Base-by-base conservation (phyloP, 2,797 vertebrate species). In the Anguilla obscura region DNA sequence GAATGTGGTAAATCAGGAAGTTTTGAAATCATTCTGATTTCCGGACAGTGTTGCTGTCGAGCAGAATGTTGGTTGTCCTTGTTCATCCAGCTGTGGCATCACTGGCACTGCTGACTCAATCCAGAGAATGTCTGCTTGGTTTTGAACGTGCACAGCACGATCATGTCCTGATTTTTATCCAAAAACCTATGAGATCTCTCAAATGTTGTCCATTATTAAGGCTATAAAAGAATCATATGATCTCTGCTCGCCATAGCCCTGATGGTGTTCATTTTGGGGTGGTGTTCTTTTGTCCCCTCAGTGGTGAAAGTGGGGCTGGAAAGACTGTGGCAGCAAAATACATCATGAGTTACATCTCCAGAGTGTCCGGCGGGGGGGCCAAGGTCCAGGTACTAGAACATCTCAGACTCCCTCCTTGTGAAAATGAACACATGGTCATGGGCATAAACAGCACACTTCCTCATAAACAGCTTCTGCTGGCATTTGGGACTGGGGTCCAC, bases 251-350 rank as follows among this genome's bases (percentile, higher is more conserved):
- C n/a, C 18, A 21, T 21, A 21, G 30, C 14, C 36, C 74, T 40
- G 36, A 40, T 71, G 69, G 21, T 18, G 74, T 30, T 85, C 18
- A 36, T 14, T 76, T n/a, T 60, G 33, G 91, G 30, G 89, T 92
- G 82, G 48, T 84, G 85, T 50, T 76, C 9, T 86, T 16, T 63
- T 8, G 92, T 83, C 91, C 85, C 91, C 87, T 0, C 91, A 99
- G 98, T 83, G 98, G 98, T 0, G 98, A 99, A 94, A 99, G 98
- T 3, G 98, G 98, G 87, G 98, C 98, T 60, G 98, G 98, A 30
- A 99, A 99, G 94, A 99, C 98, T 0, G 98, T 99, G 79, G 98
- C 98, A 87, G 98, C 98, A 90, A 99, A 99, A 91, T 99, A 99
- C 76, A 99, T 99, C 87, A 99, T 99, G 98, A 88, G 98, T 91